Conservation (phyloP, 2,113 vertebrate genomes). For the Nymphicus hollandicus region DNA sequence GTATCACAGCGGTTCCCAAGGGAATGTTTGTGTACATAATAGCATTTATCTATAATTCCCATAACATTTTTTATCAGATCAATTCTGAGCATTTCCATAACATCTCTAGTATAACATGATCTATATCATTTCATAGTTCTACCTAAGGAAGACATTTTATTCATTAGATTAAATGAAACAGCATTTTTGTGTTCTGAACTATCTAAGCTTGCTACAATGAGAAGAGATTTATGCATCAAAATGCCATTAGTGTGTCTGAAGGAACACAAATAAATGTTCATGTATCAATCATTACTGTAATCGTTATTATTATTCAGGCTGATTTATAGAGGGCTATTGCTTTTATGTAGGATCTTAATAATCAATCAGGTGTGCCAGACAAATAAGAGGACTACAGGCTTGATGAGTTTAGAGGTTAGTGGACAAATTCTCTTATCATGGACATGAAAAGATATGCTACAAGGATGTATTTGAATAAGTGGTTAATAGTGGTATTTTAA, state of each 20-base stretch:
- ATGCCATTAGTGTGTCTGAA: conserved; percentile 8
- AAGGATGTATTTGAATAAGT: not conserved
- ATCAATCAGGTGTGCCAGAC: not conserved
- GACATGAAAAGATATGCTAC: not conserved
- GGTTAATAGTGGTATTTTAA: not conserved
- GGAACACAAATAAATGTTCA: conserved; percentile 18
- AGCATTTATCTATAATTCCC: conserved; percentile 17
- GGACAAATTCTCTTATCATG: not conserved
- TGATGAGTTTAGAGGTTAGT: not conserved
- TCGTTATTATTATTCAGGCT: conserved; percentile 24
- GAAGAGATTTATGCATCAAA: conserved; percentile 1
- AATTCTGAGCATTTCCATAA: not conserved
- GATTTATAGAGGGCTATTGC: conserved; percentile 10
- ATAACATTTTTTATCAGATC: conserved; percentile 25
- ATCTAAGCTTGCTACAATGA: not conserved
- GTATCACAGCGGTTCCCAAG: conserved; percentile 23
- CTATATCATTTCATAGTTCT: not conserved
- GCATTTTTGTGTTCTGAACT: not conserved
- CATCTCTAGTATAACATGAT: not conserved
- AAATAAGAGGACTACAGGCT: not conserved
- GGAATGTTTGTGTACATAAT: conserved; percentile 19
- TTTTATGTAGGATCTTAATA: conserved; percentile 10
- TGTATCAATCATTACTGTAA: conserved; percentile 42
- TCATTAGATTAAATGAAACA: not conserved
- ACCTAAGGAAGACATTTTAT: not conserved